Evolutionary conservation across 1,140 invertebrate genomes (phyloP).

Genomic region (Sminthurides bifidus): DNA sequence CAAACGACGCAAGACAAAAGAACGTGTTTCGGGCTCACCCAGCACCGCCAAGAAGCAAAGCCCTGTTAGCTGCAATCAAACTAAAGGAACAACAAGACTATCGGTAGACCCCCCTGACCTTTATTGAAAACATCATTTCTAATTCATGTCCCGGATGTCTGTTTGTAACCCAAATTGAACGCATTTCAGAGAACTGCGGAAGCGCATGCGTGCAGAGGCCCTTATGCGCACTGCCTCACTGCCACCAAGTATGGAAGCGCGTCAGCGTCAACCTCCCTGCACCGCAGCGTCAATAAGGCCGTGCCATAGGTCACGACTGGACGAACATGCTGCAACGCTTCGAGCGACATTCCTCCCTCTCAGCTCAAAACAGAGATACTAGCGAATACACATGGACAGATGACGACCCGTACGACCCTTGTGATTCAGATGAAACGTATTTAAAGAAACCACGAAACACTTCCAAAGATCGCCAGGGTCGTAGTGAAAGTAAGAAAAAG

Average conservation of each 20-base stretch:
- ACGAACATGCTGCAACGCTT: too few relatives aligned
- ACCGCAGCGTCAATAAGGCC: background rate
- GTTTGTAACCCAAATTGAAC: too few relatives aligned
- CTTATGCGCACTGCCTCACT: slow-evolving; percentile 51
- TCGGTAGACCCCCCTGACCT: slow-evolving; percentile 11
- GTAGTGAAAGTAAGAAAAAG: too few relatives aligned
- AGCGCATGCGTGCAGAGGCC: slow-evolving; percentile 53
- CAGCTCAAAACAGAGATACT: background rate
- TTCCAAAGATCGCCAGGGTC: background rate
- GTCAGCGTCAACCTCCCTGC: slow-evolving; percentile 39
- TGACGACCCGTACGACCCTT: slow-evolving; percentile 9
- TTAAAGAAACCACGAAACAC: too few relatives aligned
- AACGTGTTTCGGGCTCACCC: slow-evolving; percentile 25
- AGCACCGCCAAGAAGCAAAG: slow-evolving; percentile 26
- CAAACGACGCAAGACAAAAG: background rate
- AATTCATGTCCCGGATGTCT: too few relatives aligned
- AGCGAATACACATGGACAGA: slow-evolving; percentile 14
- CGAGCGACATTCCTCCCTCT: background rate
- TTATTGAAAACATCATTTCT: too few relatives aligned
- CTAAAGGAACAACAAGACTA: slow-evolving; percentile 31
- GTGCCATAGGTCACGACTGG: background rate
- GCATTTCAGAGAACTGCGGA: slow-evolving; percentile 47
- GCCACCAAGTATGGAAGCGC: slow-evolving; percentile 54
- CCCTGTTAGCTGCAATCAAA: slow-evolving; percentile 24
- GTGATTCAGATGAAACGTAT: too few relatives aligned